Conservation (phyloP, 2,797 vertebrate species). For the Gymnopithys bicolor region DNA sequence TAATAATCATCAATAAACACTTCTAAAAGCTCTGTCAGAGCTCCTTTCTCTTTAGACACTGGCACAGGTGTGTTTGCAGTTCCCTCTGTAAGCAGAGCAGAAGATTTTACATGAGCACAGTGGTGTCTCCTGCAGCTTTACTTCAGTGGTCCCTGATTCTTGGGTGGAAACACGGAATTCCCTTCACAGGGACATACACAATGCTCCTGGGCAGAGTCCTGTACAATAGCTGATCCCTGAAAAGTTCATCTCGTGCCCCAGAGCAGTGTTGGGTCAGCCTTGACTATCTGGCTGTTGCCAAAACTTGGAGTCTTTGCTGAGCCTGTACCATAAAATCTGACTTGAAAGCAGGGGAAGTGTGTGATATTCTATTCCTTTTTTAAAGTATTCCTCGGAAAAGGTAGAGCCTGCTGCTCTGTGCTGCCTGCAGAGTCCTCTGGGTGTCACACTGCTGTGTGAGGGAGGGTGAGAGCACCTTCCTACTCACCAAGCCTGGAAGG, state of each 20-base stretch:
- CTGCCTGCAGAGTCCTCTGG: neutral
- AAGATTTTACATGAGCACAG: neutral
- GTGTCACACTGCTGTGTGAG: rapidly evolving
- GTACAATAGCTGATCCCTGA: too few species aligned
- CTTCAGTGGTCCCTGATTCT: neutral
- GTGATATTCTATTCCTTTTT: neutral
- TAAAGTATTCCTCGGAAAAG: neutral
- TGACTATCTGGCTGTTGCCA: neutral
- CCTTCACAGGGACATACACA: rapidly evolving
- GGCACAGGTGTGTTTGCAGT: neutral
- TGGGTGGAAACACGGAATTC: rapidly evolving
- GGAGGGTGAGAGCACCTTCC: neutral
- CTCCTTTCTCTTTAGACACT: neutral
- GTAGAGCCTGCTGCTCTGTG: neutral
- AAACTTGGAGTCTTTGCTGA: neutral
- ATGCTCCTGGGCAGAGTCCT: neutral
- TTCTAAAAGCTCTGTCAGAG: slow-evolving; percentile 54
- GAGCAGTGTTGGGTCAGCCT: neutral
- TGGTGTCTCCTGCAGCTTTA: neutral
- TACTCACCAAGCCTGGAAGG: neutral
- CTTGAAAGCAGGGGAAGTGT: neutral
- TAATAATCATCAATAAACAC: slow-evolving; percentile 75
- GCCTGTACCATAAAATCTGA: neutral
- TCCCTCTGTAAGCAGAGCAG: neutral
- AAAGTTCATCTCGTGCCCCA: neutral